phyloP scores from a whole-genome alignment of 2,113 vertebrate species.

The Nipponia nippon region DNA sequence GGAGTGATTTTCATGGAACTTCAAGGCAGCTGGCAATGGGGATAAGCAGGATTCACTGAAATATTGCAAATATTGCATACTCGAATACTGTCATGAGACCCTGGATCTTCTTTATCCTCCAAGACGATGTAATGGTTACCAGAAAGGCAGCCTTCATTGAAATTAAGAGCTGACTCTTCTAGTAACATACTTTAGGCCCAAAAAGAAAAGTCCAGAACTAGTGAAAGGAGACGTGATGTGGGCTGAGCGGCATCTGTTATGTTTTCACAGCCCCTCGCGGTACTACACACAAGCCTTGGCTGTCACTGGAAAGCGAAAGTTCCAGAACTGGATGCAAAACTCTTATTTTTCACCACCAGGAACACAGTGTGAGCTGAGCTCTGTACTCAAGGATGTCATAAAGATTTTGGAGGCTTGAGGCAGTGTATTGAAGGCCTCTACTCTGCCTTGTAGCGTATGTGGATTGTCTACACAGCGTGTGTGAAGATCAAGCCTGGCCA shows the following conservation, averaged over 20 bases:
- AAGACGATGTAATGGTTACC: background rate
- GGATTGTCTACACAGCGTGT: background rate
- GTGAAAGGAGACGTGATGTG: background rate
- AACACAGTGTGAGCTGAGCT: background rate
- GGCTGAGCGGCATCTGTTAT: background rate
- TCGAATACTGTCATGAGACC: background rate
- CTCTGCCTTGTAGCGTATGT: background rate
- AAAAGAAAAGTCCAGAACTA: background rate
- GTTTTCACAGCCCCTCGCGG: background rate
- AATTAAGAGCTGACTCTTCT: background rate
- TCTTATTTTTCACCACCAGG: background rate
- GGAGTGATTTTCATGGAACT: background rate
- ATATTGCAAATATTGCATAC: background rate
- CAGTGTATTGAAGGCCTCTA: background rate
- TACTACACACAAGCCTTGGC: background rate
- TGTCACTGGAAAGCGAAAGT: background rate
- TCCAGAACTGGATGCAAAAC: background rate
- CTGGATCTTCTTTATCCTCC: background rate
- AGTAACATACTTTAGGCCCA: background rate
- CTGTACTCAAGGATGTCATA: background rate
- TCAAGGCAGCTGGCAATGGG: background rate
- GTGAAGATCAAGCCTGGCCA: background rate
- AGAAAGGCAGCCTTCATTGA: background rate
- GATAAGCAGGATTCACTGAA: background rate
- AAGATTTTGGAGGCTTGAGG: background rate